phyloP scores from a whole-genome alignment of 2,797 vertebrate species.

The Eulemur rubriventer region DNA sequence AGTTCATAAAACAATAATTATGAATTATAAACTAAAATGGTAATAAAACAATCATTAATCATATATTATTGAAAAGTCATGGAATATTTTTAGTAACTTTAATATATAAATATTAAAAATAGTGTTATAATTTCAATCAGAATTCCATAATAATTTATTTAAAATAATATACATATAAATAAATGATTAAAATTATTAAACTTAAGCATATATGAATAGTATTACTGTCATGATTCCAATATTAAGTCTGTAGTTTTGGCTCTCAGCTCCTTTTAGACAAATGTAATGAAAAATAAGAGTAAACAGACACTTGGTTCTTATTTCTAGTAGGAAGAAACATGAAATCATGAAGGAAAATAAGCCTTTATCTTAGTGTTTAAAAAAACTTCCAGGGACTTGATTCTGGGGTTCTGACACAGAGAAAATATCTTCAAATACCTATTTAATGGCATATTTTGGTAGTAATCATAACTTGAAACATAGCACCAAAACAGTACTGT shows the following conservation, averaged over 20 bases:
- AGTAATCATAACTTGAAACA: neutral
- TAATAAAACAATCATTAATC: neutral
- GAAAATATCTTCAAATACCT: neutral
- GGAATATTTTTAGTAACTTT: neutral
- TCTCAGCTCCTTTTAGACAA: neutral
- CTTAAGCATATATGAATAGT: neutral
- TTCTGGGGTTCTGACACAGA: neutral
- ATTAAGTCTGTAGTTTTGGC: neutral
- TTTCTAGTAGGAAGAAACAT: neutral
- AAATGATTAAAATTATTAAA: neutral
- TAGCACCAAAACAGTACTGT: neutral
- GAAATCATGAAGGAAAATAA: neutral
- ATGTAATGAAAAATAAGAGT: slow-evolving; percentile 3
- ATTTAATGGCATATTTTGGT: neutral
- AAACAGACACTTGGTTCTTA: neutral
- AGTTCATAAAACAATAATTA: neutral
- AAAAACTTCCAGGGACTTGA: neutral
- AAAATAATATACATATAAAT: neutral
- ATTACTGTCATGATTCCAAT: neutral
- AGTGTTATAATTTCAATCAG: neutral
- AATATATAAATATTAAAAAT: slow-evolving; percentile 9
- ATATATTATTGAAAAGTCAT: neutral
- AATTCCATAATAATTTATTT: neutral
- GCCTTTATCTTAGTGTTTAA: neutral
- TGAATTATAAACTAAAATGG: neutral